phyloP scores from a whole-genome alignment of 1,140 invertebrate species.

The Ylistrum balloti region DNA sequence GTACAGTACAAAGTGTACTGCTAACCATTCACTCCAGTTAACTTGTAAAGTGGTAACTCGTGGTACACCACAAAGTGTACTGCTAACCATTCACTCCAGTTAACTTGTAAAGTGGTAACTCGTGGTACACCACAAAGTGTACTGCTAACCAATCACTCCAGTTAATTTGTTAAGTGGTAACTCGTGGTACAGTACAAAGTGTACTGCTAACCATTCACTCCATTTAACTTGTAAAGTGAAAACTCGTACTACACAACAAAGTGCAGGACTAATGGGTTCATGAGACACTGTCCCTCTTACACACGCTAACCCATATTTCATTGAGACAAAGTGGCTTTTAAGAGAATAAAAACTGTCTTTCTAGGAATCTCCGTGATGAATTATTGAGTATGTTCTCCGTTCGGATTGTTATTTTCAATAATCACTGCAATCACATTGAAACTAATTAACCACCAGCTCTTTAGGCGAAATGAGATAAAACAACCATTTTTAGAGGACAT shows the following conservation, averaged over 20 bases:
- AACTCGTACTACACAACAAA: too few species aligned
- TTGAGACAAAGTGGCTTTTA: not conserved
- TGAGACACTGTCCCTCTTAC: not conserved
- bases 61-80: too few species aligned
- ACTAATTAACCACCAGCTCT: not conserved
- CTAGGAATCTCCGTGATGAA: not conserved
- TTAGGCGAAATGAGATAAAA: not conserved
- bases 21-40: too few species aligned
- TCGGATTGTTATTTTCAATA: not conserved
- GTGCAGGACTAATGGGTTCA: not conserved
- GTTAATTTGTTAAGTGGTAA: not conserved
- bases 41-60: too few species aligned
- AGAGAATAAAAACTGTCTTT: constrained; percentile 7
- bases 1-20: too few species aligned
- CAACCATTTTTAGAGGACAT: not conserved
- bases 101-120: not conserved
- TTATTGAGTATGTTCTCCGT: not conserved
- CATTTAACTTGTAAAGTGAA: too few species aligned
- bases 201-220: too few species aligned
- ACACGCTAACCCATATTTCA: not conserved
- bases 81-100: too few species aligned
- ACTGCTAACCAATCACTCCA: not conserved
- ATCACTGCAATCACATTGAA: not conserved
- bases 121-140: too few species aligned
- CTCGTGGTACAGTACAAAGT: too few species aligned